Evolutionary conservation across 2,113 vertebrate genomes (phyloP).

Genomic region (Ictidomys tridecemlineatus): DNA sequence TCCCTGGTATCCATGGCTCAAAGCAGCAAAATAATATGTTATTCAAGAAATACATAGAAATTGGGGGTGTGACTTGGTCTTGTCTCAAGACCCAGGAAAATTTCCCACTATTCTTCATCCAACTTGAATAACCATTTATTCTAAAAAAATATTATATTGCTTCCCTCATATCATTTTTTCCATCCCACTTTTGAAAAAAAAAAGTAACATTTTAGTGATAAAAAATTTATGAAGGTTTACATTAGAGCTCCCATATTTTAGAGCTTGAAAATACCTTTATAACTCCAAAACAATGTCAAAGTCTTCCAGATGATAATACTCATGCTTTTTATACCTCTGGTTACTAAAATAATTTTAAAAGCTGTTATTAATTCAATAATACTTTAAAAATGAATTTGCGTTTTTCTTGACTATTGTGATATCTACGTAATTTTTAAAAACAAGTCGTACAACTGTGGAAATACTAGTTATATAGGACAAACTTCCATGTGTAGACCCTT

Average conservation of each 20-base stretch:
- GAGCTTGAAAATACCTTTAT: constrained; percentile 29
- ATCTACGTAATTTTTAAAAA: not conserved
- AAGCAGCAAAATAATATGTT: constrained; percentile 82
- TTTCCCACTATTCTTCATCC: constrained; percentile 57
- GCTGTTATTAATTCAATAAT: not conserved
- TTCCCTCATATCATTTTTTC: constrained; percentile 38
- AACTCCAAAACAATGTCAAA: not conserved
- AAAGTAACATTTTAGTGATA: constrained; percentile 60
- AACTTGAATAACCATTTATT: constrained; percentile 80
- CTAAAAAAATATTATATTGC: constrained; percentile 47
- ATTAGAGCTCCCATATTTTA: not conserved
- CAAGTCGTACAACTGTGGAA: not conserved
- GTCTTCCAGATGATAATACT: not conserved
- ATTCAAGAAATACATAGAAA: constrained; percentile 83
- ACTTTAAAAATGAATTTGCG: not conserved
- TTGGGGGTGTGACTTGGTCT: constrained; percentile 69
- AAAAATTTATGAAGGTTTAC: constrained; percentile 57
- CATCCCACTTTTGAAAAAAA: constrained; percentile 38
- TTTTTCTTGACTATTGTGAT: not conserved
- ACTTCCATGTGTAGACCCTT: not conserved
- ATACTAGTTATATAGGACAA: not conserved
- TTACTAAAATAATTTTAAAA: constrained; percentile 37
- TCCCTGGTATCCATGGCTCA: constrained; percentile 68
- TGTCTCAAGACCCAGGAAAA: constrained; percentile 76
- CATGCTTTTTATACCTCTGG: not conserved